phyloP scores from a whole-genome alignment of 2,113 vertebrate genomes.

The Catharus minimus region DNA sequence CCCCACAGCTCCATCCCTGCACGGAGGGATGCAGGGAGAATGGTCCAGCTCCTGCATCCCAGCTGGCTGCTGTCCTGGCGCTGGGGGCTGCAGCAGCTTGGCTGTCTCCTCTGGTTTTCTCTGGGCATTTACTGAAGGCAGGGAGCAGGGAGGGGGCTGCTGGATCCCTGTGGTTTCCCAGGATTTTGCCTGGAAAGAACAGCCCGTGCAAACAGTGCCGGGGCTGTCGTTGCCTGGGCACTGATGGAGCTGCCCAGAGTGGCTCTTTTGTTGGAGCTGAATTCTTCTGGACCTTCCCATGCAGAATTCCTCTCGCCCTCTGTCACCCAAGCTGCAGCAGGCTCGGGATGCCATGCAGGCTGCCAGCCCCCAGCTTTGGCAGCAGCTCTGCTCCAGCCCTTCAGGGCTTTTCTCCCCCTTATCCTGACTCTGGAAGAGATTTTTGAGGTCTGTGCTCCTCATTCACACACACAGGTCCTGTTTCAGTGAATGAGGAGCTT shows the following conservation, averaged over 20 bases:
- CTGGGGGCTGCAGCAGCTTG: not conserved
- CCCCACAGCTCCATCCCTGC: not conserved
- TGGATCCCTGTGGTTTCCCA: not conserved
- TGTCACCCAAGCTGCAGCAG: not conserved
- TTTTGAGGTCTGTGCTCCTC: not conserved
- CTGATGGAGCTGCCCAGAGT: not conserved
- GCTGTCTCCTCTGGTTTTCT: not conserved
- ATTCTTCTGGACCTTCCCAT: slow-evolving; percentile 23
- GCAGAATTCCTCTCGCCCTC: not conserved
- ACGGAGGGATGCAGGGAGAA: not conserved
- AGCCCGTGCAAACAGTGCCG: not conserved
- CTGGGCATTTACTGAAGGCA: not conserved
- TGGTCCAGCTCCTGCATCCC: not conserved
- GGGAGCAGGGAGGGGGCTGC: not conserved
- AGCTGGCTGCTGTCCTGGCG: not conserved
- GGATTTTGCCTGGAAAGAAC: not conserved
- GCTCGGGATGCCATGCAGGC: not conserved
- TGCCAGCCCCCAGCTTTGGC: not conserved
- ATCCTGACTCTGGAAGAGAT: accelerated
- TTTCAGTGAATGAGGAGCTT: not conserved
- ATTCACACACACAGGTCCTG: accelerated
- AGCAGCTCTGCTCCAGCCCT: not conserved
- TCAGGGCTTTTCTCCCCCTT: accelerated
- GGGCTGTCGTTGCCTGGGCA: not conserved
- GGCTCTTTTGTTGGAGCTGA: slow-evolving; percentile 22